phyloP scores from a whole-genome alignment of 1,140 invertebrate genomes.

The Zaprionus ornatus region DNA sequence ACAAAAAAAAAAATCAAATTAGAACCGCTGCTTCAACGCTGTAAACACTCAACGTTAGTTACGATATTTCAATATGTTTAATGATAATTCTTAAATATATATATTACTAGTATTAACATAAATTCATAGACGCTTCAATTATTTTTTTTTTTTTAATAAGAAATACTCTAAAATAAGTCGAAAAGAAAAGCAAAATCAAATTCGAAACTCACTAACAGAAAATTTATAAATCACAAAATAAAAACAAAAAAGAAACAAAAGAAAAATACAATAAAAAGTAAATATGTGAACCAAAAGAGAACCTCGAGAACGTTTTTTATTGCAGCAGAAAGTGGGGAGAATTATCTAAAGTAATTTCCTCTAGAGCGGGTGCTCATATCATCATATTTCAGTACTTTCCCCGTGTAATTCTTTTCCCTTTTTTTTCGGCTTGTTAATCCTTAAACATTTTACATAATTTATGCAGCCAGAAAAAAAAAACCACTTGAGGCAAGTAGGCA shows the following conservation, averaged over 20 bases:
- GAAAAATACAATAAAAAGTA: constrained; percentile 61
- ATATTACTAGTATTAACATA: constrained; percentile 72
- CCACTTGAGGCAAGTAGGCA: constrained; percentile 37
- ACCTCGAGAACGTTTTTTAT: constrained; percentile 7
- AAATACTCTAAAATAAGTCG: constrained; percentile 35
- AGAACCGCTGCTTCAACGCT: constrained; percentile 51
- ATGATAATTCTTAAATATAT: constrained; percentile 26
- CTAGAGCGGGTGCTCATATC: not conserved
- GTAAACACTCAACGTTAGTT: constrained; percentile 65
- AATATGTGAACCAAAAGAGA: constrained; percentile 68
- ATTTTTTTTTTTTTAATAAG: constrained; percentile 74
- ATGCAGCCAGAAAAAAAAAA: not conserved
- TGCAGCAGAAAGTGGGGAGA: not conserved
- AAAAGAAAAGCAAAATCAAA: constrained; percentile 29
- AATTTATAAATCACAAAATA: constrained; percentile 50
- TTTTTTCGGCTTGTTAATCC: not conserved
- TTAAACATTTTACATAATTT: constrained; percentile 16
- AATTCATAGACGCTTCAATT: constrained; percentile 81
- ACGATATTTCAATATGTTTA: constrained; percentile 51
- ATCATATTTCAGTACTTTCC: not conserved
- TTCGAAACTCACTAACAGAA: constrained; percentile 42
- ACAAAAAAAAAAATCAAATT: constrained; percentile 17
- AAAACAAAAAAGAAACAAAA: constrained; percentile 32
- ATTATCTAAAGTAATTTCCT: not conserved
- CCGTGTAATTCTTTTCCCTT: not conserved